Percentiles rank a stretch among this genome's conserved stretches.
phyloP scores from a whole-genome alignment of 2,113 vertebrate species.

The Empidonax traillii region DNA sequence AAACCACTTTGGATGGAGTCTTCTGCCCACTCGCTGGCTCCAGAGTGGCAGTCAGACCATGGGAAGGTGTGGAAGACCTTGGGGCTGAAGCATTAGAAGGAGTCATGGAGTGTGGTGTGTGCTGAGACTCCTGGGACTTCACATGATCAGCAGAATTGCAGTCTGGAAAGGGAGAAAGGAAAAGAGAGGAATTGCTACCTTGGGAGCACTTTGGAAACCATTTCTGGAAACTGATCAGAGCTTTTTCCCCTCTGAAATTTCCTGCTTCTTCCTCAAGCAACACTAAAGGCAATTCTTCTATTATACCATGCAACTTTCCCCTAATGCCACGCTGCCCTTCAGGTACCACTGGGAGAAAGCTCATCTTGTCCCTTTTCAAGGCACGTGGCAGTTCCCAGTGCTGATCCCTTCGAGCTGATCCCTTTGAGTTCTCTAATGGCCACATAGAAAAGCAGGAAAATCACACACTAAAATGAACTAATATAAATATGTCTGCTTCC shows the following conservation, averaged over 20 bases:
- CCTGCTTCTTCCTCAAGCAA: neutral
- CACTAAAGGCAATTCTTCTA: neutral
- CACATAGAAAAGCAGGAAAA: neutral
- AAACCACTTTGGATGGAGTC: constrained; percentile 93
- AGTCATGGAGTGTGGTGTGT: constrained; percentile 85
- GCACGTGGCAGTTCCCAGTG: neutral
- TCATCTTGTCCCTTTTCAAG: neutral
- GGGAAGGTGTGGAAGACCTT: constrained; percentile 91
- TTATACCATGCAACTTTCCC: neutral
- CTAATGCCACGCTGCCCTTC: neutral
- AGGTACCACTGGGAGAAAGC: neutral
- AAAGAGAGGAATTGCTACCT: neutral
- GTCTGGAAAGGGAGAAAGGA: constrained; percentile 74
- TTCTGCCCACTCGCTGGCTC: constrained; percentile 88
- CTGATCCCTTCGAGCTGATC: neutral
- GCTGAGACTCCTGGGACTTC: constrained; percentile 89
- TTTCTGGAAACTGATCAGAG: neutral
- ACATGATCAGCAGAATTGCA: constrained; percentile 92
- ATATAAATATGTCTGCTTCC: neutral
- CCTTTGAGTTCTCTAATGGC: neutral
- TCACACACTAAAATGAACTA: neutral
- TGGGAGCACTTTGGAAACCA: neutral
- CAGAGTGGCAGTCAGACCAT: constrained; percentile 85
- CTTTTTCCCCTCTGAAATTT: neutral
- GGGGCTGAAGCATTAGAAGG: constrained; percentile 79